Evolutionary conservation across 1,140 invertebrate species (phyloP), one percentile per base, ranked within the genome.

Genomic region (Maniola jurtina): DNA sequence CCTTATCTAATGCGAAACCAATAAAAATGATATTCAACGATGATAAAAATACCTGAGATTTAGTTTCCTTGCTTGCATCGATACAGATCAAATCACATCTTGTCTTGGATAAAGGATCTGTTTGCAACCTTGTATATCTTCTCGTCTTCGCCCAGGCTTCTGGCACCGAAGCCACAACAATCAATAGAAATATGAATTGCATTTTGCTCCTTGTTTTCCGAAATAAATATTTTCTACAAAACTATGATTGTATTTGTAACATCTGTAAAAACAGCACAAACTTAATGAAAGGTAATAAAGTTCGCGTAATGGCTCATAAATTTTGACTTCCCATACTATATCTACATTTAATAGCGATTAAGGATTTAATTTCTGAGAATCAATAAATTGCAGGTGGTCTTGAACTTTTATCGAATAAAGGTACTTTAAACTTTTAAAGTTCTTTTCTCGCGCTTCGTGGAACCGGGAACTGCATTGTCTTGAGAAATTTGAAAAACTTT

Each of bases 21-120:
- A 16, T 25, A 52, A 33, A 55, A 34, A 34, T 55, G 10, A 6
- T 50, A 50, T 50, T 50, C 6, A 42, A 25, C 10, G 36, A 63
- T 52, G 38, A 64, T 38, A 16, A 36, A 57, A 58, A 71, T 73
- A 89, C 85, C 81, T 81, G 66, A 54, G 75, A 64, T 70, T 77
- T 88, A 8, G 62, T 77, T 55, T 87, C 84, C 56, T 86, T 87
- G 57, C 57, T 79, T 10, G 75, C 79, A n/a, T 89, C 87, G 34
- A 79, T 68, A 55, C 87, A 89, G 61, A 84, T 79, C 14, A 89
- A 70, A 70, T 89, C 87, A 68, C 87, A 89, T 62, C 87, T 77
- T 5, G 84, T 81, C 64, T 86, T 89, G 2, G 86, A 86, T 50
- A 89, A 58, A 0, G 83, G 71, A 54, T 87, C 81, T 6, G 76